A percentile compares a stretch with the other conserved stretches of the same genome.
phyloP scores from a whole-genome alignment of 2,888 invertebrate genomes.

The Latheticus oryzae region DNA sequence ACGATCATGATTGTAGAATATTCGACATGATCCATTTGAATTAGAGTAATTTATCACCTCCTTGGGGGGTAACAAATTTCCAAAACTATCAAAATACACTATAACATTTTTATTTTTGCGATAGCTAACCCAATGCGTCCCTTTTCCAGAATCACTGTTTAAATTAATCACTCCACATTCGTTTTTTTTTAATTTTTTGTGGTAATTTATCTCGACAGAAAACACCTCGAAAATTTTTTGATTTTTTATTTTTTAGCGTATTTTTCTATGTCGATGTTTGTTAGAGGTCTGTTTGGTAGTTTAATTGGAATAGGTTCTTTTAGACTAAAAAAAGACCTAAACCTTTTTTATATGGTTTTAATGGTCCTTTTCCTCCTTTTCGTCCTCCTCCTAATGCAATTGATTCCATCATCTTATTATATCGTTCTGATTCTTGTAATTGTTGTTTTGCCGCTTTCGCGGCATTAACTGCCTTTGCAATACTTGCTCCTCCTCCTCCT shows the following conservation, averaged over 20 bases:
- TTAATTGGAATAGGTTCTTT: constrained; percentile 45
- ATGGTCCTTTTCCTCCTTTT: too few relatives aligned
- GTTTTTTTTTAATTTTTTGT: constrained; percentile 2
- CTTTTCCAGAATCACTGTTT: too few relatives aligned
- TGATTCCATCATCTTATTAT: constrained; percentile 60
- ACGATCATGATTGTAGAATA: too few relatives aligned
- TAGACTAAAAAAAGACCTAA: too few relatives aligned
- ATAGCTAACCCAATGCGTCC: too few relatives aligned
- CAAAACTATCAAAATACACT: too few relatives aligned
- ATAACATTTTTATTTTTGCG: too few relatives aligned
- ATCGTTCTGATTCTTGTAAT: constrained; percentile 54
- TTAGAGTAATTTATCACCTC: too few relatives aligned
- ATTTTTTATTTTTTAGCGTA: constrained; percentile 37
- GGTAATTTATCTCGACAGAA: constrained; percentile 53
- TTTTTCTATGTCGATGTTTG: constrained; percentile 46
- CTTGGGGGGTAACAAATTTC: too few relatives aligned
- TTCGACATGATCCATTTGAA: too few relatives aligned
- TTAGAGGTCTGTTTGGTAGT: constrained; percentile 47
- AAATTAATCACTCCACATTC: constrained; percentile 5
- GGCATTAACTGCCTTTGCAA: constrained; percentile 57
- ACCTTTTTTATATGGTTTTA: constrained; percentile 50
- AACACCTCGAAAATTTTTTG: constrained; percentile 49
- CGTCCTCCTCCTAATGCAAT: constrained; percentile 55
- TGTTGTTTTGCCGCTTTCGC: constrained; percentile 54
- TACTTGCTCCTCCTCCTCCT: constrained; percentile 58